phyloP scores from a whole-genome alignment of 1,140 invertebrate species.

The Lepidurus arcticus region DNA sequence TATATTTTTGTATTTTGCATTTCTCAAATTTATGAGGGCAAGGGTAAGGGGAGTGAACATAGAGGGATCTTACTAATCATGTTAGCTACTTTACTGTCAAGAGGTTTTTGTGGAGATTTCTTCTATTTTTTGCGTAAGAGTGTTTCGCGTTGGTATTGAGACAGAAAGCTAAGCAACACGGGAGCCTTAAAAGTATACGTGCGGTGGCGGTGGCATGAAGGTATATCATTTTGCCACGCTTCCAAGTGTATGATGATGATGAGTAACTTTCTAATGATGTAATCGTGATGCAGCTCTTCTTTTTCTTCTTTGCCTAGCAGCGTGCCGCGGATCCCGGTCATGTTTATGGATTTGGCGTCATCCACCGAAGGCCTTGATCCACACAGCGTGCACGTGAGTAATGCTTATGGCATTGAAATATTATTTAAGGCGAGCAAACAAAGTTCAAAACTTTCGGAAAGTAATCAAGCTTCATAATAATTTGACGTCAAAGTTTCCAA shows the following conservation, averaged over 20 bases:
- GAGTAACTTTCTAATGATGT: slow-evolving; percentile 22
- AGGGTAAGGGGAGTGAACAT: no score
- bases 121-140: no score
- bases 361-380: slow-evolving; percentile 25
- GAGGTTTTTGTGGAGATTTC: no score
- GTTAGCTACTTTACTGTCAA: no score
- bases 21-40: background rate
- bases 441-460: background rate
- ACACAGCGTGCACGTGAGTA: background rate
- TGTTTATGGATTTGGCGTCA: background rate
- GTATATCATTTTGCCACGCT: background rate
- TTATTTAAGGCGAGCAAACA: slow-evolving; percentile 4
- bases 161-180: no score
- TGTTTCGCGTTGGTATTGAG: no score
- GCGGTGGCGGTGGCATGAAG: background rate
- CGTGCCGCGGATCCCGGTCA: slow-evolving; percentile 8
- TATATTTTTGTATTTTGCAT: background rate
- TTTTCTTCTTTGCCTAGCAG: background rate
- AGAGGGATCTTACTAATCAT: no score
- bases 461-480: no score
- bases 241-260: background rate
- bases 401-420: slow-evolving; percentile 16
- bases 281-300: background rate
- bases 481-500: no score
- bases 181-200: background rate